Conservation (phyloP, 2,113 vertebrate genomes). For the Microtus richardsoni region DNA sequence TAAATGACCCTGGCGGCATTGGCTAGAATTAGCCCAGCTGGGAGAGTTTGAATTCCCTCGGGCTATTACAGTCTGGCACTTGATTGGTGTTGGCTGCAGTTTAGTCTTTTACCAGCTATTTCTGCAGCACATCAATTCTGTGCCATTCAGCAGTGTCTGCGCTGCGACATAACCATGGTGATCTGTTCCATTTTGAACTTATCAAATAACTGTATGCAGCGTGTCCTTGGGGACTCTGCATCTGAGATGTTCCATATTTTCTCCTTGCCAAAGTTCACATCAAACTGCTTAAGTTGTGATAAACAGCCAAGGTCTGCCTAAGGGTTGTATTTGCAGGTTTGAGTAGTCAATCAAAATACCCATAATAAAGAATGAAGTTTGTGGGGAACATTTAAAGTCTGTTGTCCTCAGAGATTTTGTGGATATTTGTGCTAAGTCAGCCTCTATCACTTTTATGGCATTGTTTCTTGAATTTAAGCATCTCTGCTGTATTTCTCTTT, state of each 20-base stretch:
- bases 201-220: constrained; percentile 70
- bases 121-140: constrained; percentile 55
- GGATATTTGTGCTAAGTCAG: background rate
- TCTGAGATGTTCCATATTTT: constrained; percentile 42
- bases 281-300: constrained; percentile 68
- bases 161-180: constrained; percentile 66
- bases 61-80: constrained; percentile 60
- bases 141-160: constrained; percentile 62
- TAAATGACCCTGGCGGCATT: constrained; percentile 42
- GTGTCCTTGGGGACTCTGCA: constrained; percentile 29
- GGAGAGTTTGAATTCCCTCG: constrained; percentile 48
- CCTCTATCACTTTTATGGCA: constrained; percentile 41
- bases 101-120: constrained; percentile 65
- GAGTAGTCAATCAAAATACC: constrained; percentile 14
- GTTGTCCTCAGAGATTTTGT: constrained; percentile 8
- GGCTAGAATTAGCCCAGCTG: constrained; percentile 27
- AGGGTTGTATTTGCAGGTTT: constrained; percentile 42
- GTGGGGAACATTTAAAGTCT: constrained; percentile 15
- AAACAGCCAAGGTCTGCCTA: constrained; percentile 34
- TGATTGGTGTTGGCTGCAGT: constrained; percentile 69
- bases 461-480: constrained; percentile 52
- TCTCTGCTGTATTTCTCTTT: constrained; percentile 32
- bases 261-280: constrained; percentile 60
- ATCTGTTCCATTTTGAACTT: constrained; percentile 69
- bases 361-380: background rate